Evolutionary conservation across 1,140 invertebrate species (phyloP).

Genomic region (Melanaphis sacchari): DNA sequence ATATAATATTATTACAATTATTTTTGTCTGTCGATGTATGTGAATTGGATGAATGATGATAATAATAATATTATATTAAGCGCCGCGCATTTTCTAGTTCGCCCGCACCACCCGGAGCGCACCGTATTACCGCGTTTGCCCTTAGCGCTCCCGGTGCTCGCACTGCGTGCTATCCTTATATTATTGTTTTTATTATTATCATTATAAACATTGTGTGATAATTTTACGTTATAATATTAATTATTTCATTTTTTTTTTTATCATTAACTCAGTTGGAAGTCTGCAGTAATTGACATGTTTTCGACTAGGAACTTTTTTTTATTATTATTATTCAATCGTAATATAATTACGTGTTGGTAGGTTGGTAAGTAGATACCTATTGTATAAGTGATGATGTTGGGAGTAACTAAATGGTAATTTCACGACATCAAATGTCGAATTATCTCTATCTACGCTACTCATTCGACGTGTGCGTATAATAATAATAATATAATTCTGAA

Average conservation of each 20-base stretch:
- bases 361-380: background rate
- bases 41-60: background rate
- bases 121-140: background rate
- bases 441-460: background rate
- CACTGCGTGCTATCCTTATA: background rate
- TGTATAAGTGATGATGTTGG: background rate
- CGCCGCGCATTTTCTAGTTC: background rate
- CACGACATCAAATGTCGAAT: background rate
- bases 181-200: background rate
- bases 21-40: background rate
- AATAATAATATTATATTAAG: background rate
- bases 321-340: background rate
- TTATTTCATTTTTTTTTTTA: background rate
- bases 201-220: background rate
- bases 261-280: background rate
- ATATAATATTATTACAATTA: conserved; percentile 19
- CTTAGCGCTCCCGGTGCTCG: conserved; percentile 9
- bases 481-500: background rate
- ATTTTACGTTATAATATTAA: background rate
- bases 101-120: conserved; percentile 27
- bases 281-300: background rate
- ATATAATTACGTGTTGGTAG: background rate
- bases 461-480: background rate
- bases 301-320: background rate
- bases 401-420: background rate